phyloP scores from a whole-genome alignment of 2,113 vertebrate species.

The Balaeniceps rex region DNA sequence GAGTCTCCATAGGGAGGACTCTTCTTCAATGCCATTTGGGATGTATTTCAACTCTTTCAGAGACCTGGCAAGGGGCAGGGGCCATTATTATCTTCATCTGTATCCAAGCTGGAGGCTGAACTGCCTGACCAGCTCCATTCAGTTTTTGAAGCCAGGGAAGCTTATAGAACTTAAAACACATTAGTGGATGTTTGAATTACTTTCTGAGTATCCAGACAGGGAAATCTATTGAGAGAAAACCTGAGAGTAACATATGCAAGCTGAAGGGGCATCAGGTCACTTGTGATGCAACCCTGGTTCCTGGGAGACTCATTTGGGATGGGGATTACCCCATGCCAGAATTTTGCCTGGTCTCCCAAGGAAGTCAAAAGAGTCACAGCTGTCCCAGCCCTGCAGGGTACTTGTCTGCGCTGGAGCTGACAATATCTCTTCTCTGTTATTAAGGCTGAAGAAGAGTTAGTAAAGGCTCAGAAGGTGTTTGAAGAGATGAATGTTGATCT shows the following conservation, averaged over 20 bases:
- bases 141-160: not conserved
- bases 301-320: not conserved
- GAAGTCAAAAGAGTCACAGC: not conserved
- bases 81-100: not conserved
- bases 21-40: not conserved
- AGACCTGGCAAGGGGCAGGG: not conserved
- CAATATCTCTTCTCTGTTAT: slow-evolving; percentile 9
- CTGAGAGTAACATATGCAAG: not conserved
- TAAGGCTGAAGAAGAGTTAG: slow-evolving; percentile 95
- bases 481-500: slow-evolving; percentile 97
- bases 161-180: not conserved
- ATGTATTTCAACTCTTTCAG: not conserved
- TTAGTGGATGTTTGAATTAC: not conserved
- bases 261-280: not conserved
- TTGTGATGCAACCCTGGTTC: not conserved
- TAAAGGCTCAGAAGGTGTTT: slow-evolving; percentile 97
- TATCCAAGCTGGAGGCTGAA: not conserved
- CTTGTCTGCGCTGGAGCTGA: not conserved
- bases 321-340: not conserved
- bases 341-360: not conserved
- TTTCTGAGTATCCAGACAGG: not conserved
- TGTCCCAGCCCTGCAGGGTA: not conserved
- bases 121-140: not conserved
- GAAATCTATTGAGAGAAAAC: not conserved
- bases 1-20: not conserved